A percentile compares a stretch with the other conserved stretches of the same genome.
Conservation (phyloP, 2,797 vertebrate genomes). For the Discoglossus pictus region DNA sequence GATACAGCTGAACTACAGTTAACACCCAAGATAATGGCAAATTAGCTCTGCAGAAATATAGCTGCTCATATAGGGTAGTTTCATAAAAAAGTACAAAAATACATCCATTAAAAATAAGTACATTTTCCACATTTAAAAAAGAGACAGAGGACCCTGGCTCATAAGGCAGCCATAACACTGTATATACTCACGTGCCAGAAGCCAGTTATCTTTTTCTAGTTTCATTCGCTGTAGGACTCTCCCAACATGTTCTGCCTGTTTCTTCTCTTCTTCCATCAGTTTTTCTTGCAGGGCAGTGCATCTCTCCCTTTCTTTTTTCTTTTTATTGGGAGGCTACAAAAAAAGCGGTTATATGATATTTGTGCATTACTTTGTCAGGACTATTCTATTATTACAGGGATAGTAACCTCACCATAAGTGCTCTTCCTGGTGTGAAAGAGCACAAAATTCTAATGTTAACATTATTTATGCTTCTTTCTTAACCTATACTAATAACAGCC, state of each 20-base stretch:
- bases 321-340: slow-evolving; percentile 91
- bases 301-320: slow-evolving; percentile 97
- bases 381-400: too few species aligned
- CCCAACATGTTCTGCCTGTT: slow-evolving; percentile 93
- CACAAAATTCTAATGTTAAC: too few species aligned
- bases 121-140: slow-evolving; percentile 18
- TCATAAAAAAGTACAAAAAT: slow-evolving; percentile 10
- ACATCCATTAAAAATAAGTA: slow-evolving; percentile 1
- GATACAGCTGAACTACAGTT: too few species aligned
- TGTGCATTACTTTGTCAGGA: too few species aligned
- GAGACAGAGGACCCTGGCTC: neutral
- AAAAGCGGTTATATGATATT: too few species aligned
- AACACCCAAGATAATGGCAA: too few species aligned
- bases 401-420: too few species aligned
- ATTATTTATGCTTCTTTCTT: too few species aligned
- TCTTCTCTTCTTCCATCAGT: slow-evolving; percentile 96
- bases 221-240: slow-evolving; percentile 93
- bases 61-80: slow-evolving; percentile 8
- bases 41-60: neutral
- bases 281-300: slow-evolving; percentile 98
- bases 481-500: too few species aligned
- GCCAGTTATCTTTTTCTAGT: slow-evolving; percentile 98
- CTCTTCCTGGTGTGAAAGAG: too few species aligned
- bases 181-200: slow-evolving; percentile 89
- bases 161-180: too few species aligned